Evolutionary conservation across 2,888 invertebrate species (phyloP).

Genomic region (Gortyna flavago): DNA sequence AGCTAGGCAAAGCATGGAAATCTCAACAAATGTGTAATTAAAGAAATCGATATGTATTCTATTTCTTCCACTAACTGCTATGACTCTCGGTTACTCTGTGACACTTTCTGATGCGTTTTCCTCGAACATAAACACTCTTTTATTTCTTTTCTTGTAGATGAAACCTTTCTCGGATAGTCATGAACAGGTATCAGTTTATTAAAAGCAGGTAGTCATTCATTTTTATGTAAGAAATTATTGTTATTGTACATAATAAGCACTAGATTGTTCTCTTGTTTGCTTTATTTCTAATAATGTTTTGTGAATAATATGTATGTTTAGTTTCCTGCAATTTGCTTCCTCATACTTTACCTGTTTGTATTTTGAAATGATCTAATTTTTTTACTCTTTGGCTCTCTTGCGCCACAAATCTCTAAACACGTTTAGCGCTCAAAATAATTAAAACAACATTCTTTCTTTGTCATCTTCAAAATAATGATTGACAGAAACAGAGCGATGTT

Average conservation of each 20-base stretch:
- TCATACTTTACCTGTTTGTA: conserved; percentile 62
- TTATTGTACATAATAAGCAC: conserved; percentile 72
- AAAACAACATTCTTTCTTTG: neutral
- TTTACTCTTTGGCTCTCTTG: neutral
- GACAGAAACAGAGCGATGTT: neutral
- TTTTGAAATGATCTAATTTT: conserved; percentile 11
- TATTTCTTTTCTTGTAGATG: conserved; percentile 89
- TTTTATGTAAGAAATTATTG: conserved; percentile 74
- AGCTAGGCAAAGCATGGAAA: conserved; percentile 44
- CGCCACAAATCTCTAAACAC: neutral
- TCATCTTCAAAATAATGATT: neutral
- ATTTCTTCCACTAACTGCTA: conserved; percentile 33
- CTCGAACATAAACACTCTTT: conserved; percentile 68
- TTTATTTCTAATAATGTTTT: conserved; percentile 65
- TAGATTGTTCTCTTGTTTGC: conserved; percentile 68
- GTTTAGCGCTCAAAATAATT: neutral
- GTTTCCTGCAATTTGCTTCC: conserved; percentile 69
- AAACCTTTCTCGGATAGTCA: conserved; percentile 90
- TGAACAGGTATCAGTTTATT: conserved; percentile 86
- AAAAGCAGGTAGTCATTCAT: conserved; percentile 83
- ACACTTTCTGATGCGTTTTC: conserved; percentile 50
- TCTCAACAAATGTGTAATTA: conserved; percentile 7
- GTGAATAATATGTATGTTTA: conserved; percentile 61
- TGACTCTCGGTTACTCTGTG: conserved; percentile 35
- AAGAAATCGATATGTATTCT: conserved; percentile 16